A percentile compares a stretch with the other conserved stretches of the same genome.
phyloP scores from a whole-genome alignment of 2,797 vertebrate species.

The Sandelia bainsii region DNA sequence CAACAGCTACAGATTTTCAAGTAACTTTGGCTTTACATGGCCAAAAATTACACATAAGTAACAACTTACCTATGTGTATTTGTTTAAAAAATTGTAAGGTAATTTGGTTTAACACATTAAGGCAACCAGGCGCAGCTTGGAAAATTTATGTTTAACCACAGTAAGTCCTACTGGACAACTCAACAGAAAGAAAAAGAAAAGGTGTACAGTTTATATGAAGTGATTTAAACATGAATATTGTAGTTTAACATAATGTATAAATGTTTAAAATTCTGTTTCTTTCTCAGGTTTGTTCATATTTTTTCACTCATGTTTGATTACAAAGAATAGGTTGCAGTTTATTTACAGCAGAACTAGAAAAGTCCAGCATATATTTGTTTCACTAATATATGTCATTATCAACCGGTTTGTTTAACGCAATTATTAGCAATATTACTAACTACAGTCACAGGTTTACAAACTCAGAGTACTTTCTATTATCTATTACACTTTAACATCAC shows the following conservation, averaged over 20 bases:
- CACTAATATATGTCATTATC: slow-evolving; percentile 10
- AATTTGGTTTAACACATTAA: not conserved
- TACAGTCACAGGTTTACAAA: too few relatives aligned
- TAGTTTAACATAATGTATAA: not conserved
- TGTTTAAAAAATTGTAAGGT: slow-evolving; percentile 3
- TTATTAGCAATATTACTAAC: not conserved
- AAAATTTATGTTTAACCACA: slow-evolving; percentile 8
- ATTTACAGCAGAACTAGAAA: slow-evolving; percentile 35
- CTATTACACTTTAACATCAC: slow-evolving; percentile 19
- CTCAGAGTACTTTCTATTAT: not conserved
- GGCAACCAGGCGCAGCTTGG: not conserved
- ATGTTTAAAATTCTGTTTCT: slow-evolving; percentile 6
- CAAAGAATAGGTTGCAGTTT: not conserved
- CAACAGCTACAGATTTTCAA: not conserved
- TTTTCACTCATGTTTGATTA: not conserved
- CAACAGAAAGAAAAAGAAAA: slow-evolving; percentile 2
- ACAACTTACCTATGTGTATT: not conserved
- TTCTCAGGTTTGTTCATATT: slow-evolving; percentile 26
- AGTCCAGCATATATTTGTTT: slow-evolving; percentile 10
- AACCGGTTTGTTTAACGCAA: slow-evolving; percentile 9
- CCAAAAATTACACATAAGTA: not conserved
- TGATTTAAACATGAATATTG: not conserved
- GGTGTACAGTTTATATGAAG: slow-evolving; percentile 7
- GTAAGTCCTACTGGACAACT: not conserved
- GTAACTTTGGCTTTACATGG: not conserved